Base-by-base conservation (phyloP, 2,113 vertebrate species). In the Loxodonta africana region DNA sequence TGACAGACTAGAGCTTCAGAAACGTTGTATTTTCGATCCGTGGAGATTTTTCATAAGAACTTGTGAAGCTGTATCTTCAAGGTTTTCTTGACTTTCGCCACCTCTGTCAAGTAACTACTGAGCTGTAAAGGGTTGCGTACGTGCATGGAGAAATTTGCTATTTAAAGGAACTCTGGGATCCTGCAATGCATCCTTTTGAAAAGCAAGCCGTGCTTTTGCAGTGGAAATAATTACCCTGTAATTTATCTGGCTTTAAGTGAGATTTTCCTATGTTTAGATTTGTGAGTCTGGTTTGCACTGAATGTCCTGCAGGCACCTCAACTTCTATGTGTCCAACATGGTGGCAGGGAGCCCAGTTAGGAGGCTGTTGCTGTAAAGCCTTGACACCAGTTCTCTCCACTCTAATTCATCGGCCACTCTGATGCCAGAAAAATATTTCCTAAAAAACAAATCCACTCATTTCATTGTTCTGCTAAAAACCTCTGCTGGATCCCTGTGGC, bases 381-480 rank as follows among this genome's bases (percentile, higher is more conserved):
- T 63, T 44, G 48, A 90, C 77, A 91, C 5, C 9, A 4, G 18
- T 83, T 97, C 91, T 95, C 83, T 78, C 33, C 57, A 92, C 60
- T 87, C 14, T 63, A 88, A 73, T 92, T 93, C 95, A 90, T 95
- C 71, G 90, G 48, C 63, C 46, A 81, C 37, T 74, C 51, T 78
- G 37, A 92, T 94, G 90, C 95, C 95, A 97, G 63, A 83, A 89
- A 77, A 96, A 88, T 82, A 87, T 67, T 97, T 98, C 90, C 95
- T 96, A 90, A 95, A 97, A 97, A 92, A 97, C 87, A 97, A 91
- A 96, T 95, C 33, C 53, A 88, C 65, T 95, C 60, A 95, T 88
- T 97, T 83, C 73, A 48, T 20, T 95, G 73, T 30, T 76, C 73
- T 62, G 18, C 71, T 69, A 28, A 69, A 96, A 95, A 83, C 77